Percentiles rank a stretch among this genome's conserved stretches.
phyloP scores from a whole-genome alignment of 2,797 vertebrate species.

The Hylomyscus alleni region DNA sequence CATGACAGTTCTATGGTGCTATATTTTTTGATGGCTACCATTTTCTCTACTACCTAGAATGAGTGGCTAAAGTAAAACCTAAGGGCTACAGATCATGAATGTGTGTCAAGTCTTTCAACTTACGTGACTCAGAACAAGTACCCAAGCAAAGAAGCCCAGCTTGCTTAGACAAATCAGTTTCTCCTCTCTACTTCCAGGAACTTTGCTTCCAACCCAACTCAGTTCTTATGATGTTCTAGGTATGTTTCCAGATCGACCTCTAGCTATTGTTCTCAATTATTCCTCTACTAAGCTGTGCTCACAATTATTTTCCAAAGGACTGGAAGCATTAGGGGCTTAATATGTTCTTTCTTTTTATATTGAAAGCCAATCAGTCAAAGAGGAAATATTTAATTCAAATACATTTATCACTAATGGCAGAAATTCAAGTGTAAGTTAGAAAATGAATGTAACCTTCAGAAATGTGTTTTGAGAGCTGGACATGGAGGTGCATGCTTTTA shows the following conservation, averaged over 20 bases:
- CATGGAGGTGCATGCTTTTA: neutral
- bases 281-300: conserved; percentile 34
- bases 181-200: neutral
- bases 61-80: neutral
- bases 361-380: conserved; percentile 41
- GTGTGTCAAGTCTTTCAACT: neutral
- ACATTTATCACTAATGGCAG: conserved; percentile 48
- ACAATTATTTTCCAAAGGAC: conserved; percentile 39
- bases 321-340: neutral
- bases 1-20: neutral
- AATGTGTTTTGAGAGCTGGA: neutral
- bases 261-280: conserved; percentile 3
- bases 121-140: conserved; percentile 34
- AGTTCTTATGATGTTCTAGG: neutral
- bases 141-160: neutral
- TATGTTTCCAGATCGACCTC: neutral
- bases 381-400: conserved; percentile 58
- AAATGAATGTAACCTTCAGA: conserved; percentile 20
- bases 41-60: neutral
- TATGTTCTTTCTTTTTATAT: conserved; percentile 48
- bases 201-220: neutral
- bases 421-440: conserved; percentile 64
- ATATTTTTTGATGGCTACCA: conserved; percentile 19
- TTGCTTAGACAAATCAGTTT: conserved; percentile 6
- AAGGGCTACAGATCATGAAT: conserved; percentile 7